These are phyloP conservation scores for Campylomormyrus numenius DNA, from an alignment of 2,113 vertebrate genomes.

Conservation along the genomic window DNA sequence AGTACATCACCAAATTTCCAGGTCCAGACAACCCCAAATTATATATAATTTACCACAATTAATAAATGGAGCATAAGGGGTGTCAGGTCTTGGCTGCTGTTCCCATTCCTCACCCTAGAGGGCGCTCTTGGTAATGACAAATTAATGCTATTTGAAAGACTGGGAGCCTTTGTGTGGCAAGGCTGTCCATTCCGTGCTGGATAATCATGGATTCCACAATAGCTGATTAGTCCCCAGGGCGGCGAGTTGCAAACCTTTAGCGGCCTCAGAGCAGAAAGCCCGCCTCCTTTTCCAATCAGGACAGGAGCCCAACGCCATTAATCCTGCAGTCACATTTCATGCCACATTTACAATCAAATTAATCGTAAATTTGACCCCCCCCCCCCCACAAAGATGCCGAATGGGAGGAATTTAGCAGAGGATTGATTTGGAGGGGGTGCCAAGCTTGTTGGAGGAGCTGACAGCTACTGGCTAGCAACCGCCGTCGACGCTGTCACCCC, in stretches of 20 bases:
- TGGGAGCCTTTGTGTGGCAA: neutral
- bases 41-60: neutral
- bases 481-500: neutral
- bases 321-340: conserved; percentile 43
- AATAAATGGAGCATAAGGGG: neutral
- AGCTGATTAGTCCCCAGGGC: neutral
- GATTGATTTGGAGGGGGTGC: conserved; percentile 25
- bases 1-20: neutral
- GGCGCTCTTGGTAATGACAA: conserved; percentile 27
- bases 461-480: neutral
- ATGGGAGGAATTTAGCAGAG: conserved; percentile 29
- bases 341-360: conserved; percentile 45
- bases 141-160: neutral
- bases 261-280: neutral
- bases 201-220: neutral
- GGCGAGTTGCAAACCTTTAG: neutral
- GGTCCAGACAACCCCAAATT: neutral
- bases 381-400: conserved; percentile 23
- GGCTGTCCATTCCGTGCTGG: neutral
- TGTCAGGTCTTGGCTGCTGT: conserved; percentile 21
- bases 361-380: conserved; percentile 32
- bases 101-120: conserved; percentile 33
- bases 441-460: neutral
- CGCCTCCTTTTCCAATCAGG: conserved; percentile 5
- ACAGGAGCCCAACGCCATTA: conserved; percentile 36